Evolutionary conservation across 1,140 invertebrate species (phyloP).

Genomic region (Brachionus koreanus): DNA sequence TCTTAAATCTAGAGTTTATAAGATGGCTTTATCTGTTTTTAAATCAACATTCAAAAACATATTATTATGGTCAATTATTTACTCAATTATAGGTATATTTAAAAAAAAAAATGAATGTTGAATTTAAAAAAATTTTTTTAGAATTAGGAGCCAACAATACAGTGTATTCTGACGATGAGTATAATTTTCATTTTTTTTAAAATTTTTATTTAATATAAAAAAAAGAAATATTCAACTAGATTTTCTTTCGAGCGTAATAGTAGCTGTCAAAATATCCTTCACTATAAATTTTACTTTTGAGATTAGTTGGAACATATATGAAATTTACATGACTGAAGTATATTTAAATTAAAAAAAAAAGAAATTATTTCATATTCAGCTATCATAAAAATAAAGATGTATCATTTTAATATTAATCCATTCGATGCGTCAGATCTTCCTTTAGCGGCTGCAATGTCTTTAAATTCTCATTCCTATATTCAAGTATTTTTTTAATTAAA

Average conservation of each 20-base stretch:
- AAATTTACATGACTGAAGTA: slow-evolving; percentile 43
- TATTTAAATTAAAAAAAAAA: background rate
- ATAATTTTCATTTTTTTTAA: background rate
- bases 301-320: slow-evolving; percentile 30
- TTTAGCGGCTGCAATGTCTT: background rate
- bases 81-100: background rate
- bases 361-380: background rate
- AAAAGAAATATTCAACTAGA: background rate
- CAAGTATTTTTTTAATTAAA: background rate
- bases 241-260: background rate
- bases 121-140: slow-evolving; percentile 1
- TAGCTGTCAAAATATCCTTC: background rate
- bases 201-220: background rate
- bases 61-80: background rate
- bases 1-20: background rate
- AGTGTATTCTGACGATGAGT: background rate
- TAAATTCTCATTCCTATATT: slow-evolving; percentile 35
- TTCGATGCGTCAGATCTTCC: background rate
- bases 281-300: background rate
- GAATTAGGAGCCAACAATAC: background rate
- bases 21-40: background rate
- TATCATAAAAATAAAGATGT: background rate
- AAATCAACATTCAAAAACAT: background rate
- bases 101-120: background rate
- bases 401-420: slow-evolving; percentile 42